Base-by-base conservation (phyloP, 23 tunicate genomes). In the Oikopleura dioica region DNA sequence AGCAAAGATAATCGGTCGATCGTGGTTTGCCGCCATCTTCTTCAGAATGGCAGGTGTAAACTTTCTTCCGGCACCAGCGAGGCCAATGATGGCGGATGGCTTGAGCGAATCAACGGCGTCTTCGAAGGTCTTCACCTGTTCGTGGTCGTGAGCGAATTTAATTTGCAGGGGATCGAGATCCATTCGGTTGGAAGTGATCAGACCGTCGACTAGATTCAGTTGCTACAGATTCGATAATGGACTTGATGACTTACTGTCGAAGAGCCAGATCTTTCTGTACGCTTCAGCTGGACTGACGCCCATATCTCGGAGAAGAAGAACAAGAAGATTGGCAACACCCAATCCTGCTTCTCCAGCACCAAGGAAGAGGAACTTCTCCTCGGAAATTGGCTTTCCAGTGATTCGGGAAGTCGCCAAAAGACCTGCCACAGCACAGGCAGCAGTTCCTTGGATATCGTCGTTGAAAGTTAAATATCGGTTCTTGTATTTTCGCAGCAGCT, bases 401-500 rank as follows among this genome's bases (percentile, higher is more conserved):
- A 80, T 80, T 38, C 55, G 50, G 35, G 77, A 68, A 0, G 82
- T 78, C 0, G 82, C 78, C 82, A 80, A 31, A 32, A 80, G 26
- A 4, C 82, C 82, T 23, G 80, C 82, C 5, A 80, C 82, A 12
- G 82, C 82, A 5, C 78, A 79, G 1, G 82, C 68, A 5, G 82
- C 82, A 0, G 82, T 80, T 4, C 82, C 84, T 78, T 81, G 84
- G 5, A 81, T 81, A 59, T 81, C 84, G 36, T 81, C 84, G 37
- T 81, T 81, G 50, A 81, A 81, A 36, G 84, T 78, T n/a, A 77
- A 78, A 63, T 21, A 81, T 38, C 68, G 80, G 36, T 78, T 78
- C 21, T 80, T 59, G 44, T 81, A 81, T 38, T 81, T 81, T 35
- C 76, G 33, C 35, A 81, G 35, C 29, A 81, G 76, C 33, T 44